Conservation (phyloP, 1,140 invertebrate genomes). For the Aleiodes sp. region DNA sequence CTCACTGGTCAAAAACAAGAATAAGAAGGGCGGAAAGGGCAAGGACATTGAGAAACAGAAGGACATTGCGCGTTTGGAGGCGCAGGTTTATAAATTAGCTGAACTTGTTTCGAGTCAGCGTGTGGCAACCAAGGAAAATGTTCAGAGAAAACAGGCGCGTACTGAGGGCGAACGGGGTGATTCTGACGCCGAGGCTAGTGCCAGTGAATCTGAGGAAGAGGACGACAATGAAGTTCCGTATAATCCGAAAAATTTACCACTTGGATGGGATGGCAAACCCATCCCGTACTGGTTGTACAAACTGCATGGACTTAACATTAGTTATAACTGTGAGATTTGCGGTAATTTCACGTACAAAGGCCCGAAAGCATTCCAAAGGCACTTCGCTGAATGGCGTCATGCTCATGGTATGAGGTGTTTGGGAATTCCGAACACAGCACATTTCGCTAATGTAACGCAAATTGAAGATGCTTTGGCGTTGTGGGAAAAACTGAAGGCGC, state of each 20-base stretch:
- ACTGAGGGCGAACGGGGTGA: slow-evolving; percentile 94
- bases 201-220: slow-evolving; percentile 85
- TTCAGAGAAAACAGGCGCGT: slow-evolving; percentile 96
- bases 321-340: slow-evolving; percentile 99
- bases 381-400: slow-evolving; percentile 99
- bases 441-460: slow-evolving; percentile 99
- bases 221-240: slow-evolving; percentile 95
- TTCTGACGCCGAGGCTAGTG: slow-evolving; percentile 90
- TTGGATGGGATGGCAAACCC: slow-evolving; percentile 99
- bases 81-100: slow-evolving; percentile 87
- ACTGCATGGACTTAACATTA: slow-evolving; percentile 98
- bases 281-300: slow-evolving; percentile 99
- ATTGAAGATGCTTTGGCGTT: slow-evolving; percentile 98
- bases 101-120: slow-evolving; percentile 86
- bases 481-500: slow-evolving; percentile 96
- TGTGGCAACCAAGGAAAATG: slow-evolving; percentile 95
- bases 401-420: slow-evolving; percentile 99
- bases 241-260: slow-evolving; percentile 98
- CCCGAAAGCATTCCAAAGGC: slow-evolving; percentile 99
- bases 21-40: slow-evolving; percentile 71
- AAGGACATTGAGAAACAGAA: slow-evolving; percentile 80
- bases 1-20: slow-evolving; percentile 89
- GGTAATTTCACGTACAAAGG: slow-evolving; percentile 99
- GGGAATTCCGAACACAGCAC: slow-evolving; percentile 99
- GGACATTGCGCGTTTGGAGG: slow-evolving; percentile 87